Evolutionary conservation across 2,888 invertebrate genomes (phyloP), one percentile per base, ranked within the genome.

Genomic region (Prosapia bicincta): DNA sequence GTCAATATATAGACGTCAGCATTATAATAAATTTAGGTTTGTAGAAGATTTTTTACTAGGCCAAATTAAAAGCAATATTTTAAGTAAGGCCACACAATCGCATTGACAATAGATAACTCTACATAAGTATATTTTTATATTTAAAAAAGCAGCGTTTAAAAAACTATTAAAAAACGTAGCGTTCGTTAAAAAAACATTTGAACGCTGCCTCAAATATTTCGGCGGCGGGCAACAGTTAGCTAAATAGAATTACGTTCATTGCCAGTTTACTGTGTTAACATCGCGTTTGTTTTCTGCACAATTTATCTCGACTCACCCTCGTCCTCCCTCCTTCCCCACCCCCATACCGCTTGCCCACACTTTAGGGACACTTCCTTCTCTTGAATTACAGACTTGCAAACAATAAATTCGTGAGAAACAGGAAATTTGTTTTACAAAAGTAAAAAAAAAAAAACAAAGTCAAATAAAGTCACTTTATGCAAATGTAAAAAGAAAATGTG

Each of bases 281-380:
- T 54, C 54, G n/a, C 54, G 54, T 54, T 54, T 54, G 54, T 54
- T 54, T 54, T 54, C 54, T 54, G 54, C 54, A 54, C 54, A 54
- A 54, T 54, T 54, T 54, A 54, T 54, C 54, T 54, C 54, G 54
- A 20, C 54, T 54, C n/a, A n/a, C n/a, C 20, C 54, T 38, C 54
- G 20, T 20, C 54, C 54, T 10, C 3, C 70, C 72, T 66, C 74
- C 26, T 54, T 32, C 72, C 32, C 30, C 66, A 38, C n/a, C n/a
- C n/a, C n/a, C n/a, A n/a, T n/a, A n/a, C n/a, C 66, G 66, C 38
- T 20, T 54, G 54, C 54, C 54, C 54, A 54, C 54, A 54, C 54
- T 54, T 54, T 54, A 54, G 54, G 54, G 54, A 54, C 54, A 54
- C 54, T 54, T 54, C 54, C 54, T 54, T 54, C 54, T 54, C 54